These are phyloP conservation scores for Rhynchomys soricoides DNA, from an alignment of 2,113 vertebrate species.

Conservation along the genomic window DNA sequence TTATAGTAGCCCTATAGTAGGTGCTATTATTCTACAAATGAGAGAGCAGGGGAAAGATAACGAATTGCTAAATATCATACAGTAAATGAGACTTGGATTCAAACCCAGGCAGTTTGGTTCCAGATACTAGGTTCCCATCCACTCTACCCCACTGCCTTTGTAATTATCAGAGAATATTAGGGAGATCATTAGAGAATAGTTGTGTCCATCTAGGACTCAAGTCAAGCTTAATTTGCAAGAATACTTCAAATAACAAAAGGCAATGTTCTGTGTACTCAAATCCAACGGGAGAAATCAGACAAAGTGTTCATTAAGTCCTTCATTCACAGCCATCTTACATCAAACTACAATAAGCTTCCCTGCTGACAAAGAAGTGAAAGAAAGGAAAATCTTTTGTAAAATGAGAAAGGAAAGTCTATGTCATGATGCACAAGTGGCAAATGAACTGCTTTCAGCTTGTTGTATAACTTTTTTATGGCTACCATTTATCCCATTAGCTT, in stretches of 20 bases:
- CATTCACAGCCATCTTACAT: background rate
- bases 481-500: background rate
- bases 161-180: conserved; percentile 44
- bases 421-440: conserved; percentile 31
- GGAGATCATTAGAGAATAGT: conserved; percentile 36
- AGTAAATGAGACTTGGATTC: background rate
- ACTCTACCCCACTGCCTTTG: background rate
- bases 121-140: background rate
- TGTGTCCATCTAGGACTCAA: conserved; percentile 39
- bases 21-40: background rate
- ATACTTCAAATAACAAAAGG: conserved; percentile 10
- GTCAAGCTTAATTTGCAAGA: conserved; percentile 44
- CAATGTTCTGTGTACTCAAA: conserved; percentile 38
- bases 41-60: background rate
- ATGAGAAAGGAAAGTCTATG: background rate
- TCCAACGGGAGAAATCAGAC: background rate
- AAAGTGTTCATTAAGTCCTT: conserved; percentile 8
- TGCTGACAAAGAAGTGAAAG: conserved; percentile 51
- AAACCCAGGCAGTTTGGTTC: background rate
- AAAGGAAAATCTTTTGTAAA: conserved; percentile 42
- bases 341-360: background rate
- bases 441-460: background rate
- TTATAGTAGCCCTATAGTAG: background rate
- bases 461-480: conserved; percentile 18
- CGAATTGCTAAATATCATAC: background rate